A percentile compares a stretch with the other conserved stretches of the same genome.
phyloP scores from a whole-genome alignment of 2,113 vertebrate genomes.

The Aleadryas rufinucha region DNA sequence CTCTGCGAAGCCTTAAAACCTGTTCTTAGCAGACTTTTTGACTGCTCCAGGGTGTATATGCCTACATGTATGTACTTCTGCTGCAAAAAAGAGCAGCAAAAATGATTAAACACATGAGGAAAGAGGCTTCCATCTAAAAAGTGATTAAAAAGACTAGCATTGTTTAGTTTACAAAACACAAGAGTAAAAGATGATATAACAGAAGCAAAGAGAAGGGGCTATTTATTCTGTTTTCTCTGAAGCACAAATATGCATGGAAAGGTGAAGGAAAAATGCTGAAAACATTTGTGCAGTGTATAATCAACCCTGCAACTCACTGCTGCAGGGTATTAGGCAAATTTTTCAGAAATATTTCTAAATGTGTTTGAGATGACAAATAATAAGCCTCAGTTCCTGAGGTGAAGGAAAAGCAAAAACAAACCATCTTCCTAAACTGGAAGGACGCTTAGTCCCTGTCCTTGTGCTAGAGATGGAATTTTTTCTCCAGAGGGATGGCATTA shows the following conservation, averaged over 20 bases:
- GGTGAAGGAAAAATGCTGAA: constrained; percentile 17
- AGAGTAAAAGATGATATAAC: constrained; percentile 20
- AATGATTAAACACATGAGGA: constrained; percentile 52
- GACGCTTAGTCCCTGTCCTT: not conserved
- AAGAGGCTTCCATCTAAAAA: constrained; percentile 30
- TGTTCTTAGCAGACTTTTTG: not conserved
- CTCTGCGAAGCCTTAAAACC: not conserved
- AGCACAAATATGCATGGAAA: constrained; percentile 1
- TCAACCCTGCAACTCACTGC: constrained; percentile 4
- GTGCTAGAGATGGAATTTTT: not conserved
- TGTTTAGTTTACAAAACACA: constrained; percentile 52
- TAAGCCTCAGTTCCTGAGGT: not conserved
- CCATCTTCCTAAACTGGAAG: not conserved
- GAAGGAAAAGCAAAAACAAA: not conserved
- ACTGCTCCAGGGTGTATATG: not conserved
- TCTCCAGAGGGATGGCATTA: constrained; percentile 11
- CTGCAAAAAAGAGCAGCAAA: not conserved
- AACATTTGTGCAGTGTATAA: not conserved
- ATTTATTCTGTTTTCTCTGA: constrained; percentile 43
- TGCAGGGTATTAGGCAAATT: constrained; percentile 4
- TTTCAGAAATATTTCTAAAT: not conserved
- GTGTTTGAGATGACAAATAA: not conserved
- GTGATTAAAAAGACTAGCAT: constrained; percentile 26
- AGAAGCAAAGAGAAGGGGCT: not conserved
- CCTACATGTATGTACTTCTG: not conserved